A percentile compares a stretch with the other conserved stretches of the same genome.
Evolutionary conservation across 2,797 vertebrate species (phyloP).

Genomic region (Glossophaga mutica): DNA sequence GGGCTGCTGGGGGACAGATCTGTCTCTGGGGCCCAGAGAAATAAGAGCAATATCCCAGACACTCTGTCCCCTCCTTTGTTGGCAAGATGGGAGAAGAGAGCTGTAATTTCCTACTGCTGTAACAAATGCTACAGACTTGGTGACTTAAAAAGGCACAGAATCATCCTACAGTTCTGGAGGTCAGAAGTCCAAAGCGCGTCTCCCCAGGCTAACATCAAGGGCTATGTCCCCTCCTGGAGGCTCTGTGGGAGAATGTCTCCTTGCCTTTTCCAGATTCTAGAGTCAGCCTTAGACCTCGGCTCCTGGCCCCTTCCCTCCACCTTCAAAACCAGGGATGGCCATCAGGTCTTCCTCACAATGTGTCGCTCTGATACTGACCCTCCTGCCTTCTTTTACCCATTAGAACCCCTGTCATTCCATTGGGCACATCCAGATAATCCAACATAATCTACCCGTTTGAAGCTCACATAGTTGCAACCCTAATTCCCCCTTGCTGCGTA

Average conservation of each 20-base stretch:
- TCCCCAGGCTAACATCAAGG: too few species aligned
- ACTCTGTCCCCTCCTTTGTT: neutral
- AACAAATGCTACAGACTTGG: neutral
- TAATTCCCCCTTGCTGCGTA: neutral
- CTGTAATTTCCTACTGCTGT: neutral
- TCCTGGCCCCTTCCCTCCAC: neutral
- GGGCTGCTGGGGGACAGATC: neutral
- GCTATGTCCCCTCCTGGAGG: neutral
- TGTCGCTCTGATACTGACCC: neutral
- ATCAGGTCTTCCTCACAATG: neutral
- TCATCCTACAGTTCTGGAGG: neutral
- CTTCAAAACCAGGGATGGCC: neutral
- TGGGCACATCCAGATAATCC: neutral
- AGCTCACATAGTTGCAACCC: neutral
- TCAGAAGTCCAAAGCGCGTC: neutral
- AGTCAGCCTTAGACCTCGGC: neutral
- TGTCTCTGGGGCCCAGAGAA: neutral
- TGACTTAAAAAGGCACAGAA: neutral
- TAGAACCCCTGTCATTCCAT: neutral
- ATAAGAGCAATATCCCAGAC: neutral
- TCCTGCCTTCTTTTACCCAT: neutral
- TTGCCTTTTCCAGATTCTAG: neutral
- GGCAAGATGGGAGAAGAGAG: neutral
- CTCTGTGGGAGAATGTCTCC: neutral
- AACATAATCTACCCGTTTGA: neutral